These are phyloP conservation scores for Alosa alosa DNA, from an alignment of 2,113 vertebrate species.

Conservation along the genomic window DNA sequence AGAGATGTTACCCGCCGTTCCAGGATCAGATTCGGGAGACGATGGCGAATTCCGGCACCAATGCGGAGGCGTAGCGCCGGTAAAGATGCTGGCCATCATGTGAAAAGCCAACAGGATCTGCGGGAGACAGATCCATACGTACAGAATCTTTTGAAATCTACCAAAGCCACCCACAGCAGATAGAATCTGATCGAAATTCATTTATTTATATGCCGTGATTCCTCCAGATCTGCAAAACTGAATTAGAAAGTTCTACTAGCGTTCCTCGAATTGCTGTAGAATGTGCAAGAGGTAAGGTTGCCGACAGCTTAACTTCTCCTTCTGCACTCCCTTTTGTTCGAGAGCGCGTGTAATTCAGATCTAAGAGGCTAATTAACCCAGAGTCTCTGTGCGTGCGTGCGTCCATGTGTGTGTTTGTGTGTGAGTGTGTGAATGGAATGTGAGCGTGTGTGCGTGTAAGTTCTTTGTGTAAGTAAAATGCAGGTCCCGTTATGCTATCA, in stretches of 20 bases:
- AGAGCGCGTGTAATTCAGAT: background rate
- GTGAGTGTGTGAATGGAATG: background rate
- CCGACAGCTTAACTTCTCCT: background rate
- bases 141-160: slow-evolving; percentile 69
- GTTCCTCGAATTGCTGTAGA: background rate
- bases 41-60: slow-evolving; percentile 47
- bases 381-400: background rate
- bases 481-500: background rate
- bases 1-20: background rate
- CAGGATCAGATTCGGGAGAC: background rate
- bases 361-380: background rate
- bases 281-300: background rate
- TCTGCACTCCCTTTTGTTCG: background rate
- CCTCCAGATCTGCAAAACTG: background rate
- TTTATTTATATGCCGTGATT: slow-evolving; percentile 18
- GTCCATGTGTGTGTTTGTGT: background rate
- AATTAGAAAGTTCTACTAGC: background rate
- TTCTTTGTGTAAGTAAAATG: background rate
- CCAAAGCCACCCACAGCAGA: slow-evolving; percentile 67
- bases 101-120: slow-evolving; percentile 69
- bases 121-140: slow-evolving; percentile 73
- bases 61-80: slow-evolving; percentile 64
- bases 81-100: slow-evolving; percentile 75
- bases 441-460: background rate
- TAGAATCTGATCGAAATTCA: slow-evolving; percentile 73